Evolutionary conservation across 92 coral and sea anemone genomes (phyloP).

Genomic region (Anthopleura xanthogrammica): DNA sequence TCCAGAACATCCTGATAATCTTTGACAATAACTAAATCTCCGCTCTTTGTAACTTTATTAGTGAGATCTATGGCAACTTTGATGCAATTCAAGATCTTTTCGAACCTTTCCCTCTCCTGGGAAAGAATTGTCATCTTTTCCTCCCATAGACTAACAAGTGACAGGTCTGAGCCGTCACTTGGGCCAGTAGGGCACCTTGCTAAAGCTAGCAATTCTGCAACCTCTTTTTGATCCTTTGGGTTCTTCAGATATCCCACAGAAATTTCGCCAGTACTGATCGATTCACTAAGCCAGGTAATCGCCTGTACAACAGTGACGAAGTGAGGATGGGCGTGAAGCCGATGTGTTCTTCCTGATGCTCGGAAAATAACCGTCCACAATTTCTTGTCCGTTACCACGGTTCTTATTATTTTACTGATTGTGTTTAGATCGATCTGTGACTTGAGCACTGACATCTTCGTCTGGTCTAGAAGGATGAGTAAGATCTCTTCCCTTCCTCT

Average conservation of each 20-base stretch:
- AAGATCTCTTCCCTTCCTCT: constrained; percentile 38
- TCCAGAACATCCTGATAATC: not conserved
- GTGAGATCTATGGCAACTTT: constrained; percentile 42
- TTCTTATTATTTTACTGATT: not conserved
- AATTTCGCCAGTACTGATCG: constrained; percentile 3
- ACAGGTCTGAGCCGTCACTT: not conserved
- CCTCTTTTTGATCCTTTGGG: not conserved
- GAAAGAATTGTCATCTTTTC: not conserved
- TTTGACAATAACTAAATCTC: not conserved
- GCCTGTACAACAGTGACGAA: not conserved
- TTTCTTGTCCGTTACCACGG: constrained; percentile 6
- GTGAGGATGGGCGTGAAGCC: constrained; percentile 3
- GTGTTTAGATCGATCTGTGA: not conserved
- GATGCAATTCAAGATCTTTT: constrained; percentile 13
- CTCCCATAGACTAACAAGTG: not conserved
- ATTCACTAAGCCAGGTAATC: not conserved
- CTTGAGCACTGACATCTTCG: not conserved
- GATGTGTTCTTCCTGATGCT: constrained; percentile 19
- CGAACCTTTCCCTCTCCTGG: not conserved
- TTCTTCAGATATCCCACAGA: not conserved
- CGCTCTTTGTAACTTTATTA: constrained; percentile 16
- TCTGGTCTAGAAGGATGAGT: constrained; percentile 8
- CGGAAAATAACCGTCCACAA: constrained; percentile 15
- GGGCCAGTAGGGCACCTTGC: constrained; percentile 7
- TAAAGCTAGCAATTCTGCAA: constrained; percentile 14